A percentile compares a stretch with the other conserved stretches of the same genome.
Evolutionary conservation across 1,140 invertebrate species (phyloP).

Genomic region (Dinothrombium tinctorium): DNA sequence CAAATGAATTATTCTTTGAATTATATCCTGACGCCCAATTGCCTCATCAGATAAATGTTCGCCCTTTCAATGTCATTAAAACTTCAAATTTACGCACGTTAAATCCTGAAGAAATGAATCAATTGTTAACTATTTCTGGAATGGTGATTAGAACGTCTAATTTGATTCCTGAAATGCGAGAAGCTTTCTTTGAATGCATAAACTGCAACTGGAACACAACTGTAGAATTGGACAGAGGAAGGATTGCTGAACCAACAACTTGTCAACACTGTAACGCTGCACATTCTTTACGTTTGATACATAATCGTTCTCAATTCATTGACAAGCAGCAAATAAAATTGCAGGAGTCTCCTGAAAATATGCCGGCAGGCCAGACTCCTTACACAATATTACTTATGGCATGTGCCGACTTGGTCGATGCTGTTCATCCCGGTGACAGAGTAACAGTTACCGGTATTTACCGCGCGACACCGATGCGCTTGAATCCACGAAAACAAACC

Average conservation of each 20-base stretch:
- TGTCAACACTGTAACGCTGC: conserved; percentile 83
- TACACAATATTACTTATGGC: conserved; percentile 76
- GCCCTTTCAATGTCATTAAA: conserved; percentile 81
- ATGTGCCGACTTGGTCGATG: conserved; percentile 84
- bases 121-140: conserved; percentile 81
- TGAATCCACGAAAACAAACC: conserved; percentile 57
- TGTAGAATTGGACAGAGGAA: conserved; percentile 64
- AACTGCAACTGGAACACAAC: conserved; percentile 56
- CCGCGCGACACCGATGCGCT: conserved; percentile 55
- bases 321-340: conserved; percentile 96
- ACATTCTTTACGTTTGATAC: conserved; percentile 73
- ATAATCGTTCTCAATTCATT: conserved; percentile 85
- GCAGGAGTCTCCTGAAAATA: conserved; percentile 95
- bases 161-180: conserved; percentile 91
- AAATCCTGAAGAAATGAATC: conserved; percentile 97
- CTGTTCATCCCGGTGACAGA: conserved; percentile 70
- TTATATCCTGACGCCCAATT: conserved; percentile 61
- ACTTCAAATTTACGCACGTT: conserved; percentile 83
- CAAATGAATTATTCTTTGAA: conserved; percentile 91
- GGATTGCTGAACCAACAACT: conserved; percentile 78
- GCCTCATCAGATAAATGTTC: conserved; percentile 77
- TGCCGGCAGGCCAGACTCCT: conserved; percentile 92
- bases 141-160: conserved; percentile 93
- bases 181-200: conserved; percentile 86
- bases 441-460: conserved; percentile 89